These are phyloP conservation scores for Boleophthalmus pectinirostris DNA, from an alignment of 2,113 vertebrate species.

Conservation along the genomic window DNA sequence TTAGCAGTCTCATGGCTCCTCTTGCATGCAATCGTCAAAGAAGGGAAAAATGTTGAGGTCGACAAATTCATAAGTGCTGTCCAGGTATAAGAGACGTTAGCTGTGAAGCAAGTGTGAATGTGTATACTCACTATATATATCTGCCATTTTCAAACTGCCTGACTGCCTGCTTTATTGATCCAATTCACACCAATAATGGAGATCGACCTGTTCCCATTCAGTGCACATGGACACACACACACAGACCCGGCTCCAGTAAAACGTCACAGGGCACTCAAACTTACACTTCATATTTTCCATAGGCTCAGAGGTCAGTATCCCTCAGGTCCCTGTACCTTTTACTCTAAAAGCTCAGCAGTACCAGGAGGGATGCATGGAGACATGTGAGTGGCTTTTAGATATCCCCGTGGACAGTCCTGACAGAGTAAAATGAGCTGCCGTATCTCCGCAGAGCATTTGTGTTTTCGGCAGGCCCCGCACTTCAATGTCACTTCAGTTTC, in stretches of 20 bases:
- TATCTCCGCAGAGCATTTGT: slow-evolving; percentile 24
- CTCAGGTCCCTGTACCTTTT: slow-evolving; percentile 55
- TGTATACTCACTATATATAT: slow-evolving; percentile 30
- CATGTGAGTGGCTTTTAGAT: slow-evolving; percentile 68
- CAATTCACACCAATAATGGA: slow-evolving; percentile 49
- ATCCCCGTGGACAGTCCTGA: slow-evolving; percentile 58
- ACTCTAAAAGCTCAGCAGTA: slow-evolving; percentile 65
- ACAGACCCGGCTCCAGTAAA: neutral
- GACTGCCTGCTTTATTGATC: slow-evolving; percentile 41
- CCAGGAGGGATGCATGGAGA: slow-evolving; percentile 52
- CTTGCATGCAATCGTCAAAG: neutral
- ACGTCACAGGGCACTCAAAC: slow-evolving; percentile 41
- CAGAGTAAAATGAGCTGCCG: slow-evolving; percentile 48
- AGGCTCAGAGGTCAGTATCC: slow-evolving; percentile 56
- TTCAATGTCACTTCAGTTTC: slow-evolving; percentile 9
- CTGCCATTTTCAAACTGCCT: slow-evolving; percentile 22
- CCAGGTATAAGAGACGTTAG: neutral
- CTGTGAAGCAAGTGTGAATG: slow-evolving; percentile 2
- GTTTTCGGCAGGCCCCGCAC: slow-evolving; percentile 12
- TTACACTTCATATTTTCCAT: slow-evolving; percentile 51
- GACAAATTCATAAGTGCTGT: neutral
- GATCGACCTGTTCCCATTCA: slow-evolving; percentile 29
- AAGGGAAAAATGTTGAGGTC: neutral
- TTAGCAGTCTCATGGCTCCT: neutral
- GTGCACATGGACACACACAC: neutral